Conservation (phyloP, 2,888 invertebrate species). For the Pristionchus maxplancki region DNA sequence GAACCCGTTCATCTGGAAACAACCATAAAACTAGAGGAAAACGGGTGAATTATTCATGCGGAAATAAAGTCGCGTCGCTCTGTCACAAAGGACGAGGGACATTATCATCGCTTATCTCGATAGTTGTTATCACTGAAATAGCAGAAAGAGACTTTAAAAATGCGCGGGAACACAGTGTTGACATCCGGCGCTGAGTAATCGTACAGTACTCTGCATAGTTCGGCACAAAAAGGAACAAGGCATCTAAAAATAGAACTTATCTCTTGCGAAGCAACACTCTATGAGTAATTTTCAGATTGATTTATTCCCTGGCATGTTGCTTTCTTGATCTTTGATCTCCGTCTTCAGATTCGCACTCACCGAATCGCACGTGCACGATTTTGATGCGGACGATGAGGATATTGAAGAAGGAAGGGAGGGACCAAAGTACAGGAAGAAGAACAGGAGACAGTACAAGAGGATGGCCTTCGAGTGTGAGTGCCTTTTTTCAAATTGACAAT, state of each 20-base stretch:
- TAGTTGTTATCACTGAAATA: background rate
- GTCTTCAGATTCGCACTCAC: background rate
- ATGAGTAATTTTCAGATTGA: background rate
- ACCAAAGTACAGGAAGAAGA: background rate
- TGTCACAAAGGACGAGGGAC: too few relatives aligned
- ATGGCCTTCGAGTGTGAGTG: background rate
- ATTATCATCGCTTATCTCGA: background rate
- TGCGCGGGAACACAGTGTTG: background rate
- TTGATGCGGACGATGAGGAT: background rate
- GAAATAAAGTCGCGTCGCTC: too few relatives aligned
- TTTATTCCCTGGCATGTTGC: background rate
- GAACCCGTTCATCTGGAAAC: background rate
- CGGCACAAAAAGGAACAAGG: background rate
- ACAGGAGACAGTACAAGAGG: conserved; percentile 20
- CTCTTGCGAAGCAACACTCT: too few relatives aligned
- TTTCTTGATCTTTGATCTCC: background rate
- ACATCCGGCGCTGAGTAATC: background rate
- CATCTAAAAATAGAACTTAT: background rate
- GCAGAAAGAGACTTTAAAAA: background rate
- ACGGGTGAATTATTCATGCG: too few relatives aligned
- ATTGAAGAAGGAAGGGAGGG: background rate
- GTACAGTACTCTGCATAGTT: background rate
- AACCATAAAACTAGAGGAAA: too few relatives aligned
- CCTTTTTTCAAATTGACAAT: too few relatives aligned
- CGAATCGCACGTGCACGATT: conserved; percentile 40